These are phyloP conservation scores for Bombus soroeensis DNA, from an alignment of 1,140 invertebrate species.

Conservation along the genomic window DNA sequence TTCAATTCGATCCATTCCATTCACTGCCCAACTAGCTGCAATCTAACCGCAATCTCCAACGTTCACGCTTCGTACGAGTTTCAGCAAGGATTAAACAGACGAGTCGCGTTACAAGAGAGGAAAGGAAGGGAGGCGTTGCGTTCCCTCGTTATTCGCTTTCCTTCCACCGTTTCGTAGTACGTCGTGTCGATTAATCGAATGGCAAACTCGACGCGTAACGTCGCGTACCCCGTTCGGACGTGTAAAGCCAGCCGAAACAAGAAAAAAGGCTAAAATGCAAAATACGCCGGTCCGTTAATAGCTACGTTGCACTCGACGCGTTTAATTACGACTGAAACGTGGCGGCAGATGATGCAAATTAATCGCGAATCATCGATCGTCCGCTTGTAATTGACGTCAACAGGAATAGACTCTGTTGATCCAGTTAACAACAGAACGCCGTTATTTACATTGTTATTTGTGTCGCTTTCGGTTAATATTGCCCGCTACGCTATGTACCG, in stretches of 20 bases:
- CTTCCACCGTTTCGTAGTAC: not conserved
- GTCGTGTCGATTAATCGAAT: constrained; percentile 30
- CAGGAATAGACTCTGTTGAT: not conserved
- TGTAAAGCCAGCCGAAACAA: constrained; percentile 8
- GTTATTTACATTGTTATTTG: constrained; percentile 13
- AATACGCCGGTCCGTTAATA: constrained; percentile 2
- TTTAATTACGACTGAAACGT: constrained; percentile 20
- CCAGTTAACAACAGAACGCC: not conserved
- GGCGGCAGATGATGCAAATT: constrained; percentile 31
- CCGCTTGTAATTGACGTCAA: constrained; percentile 23
- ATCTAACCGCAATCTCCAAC: not conserved
- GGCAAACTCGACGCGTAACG: not conserved
- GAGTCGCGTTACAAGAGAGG: not conserved
- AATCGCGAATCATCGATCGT: constrained; percentile 31
- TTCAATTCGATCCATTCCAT: not conserved
- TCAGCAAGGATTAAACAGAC: not conserved
- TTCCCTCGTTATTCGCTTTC: not conserved
- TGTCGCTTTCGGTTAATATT: constrained; percentile 8
- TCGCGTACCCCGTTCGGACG: not conserved
- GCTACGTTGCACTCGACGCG: constrained; percentile 1
- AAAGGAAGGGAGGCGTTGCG: not conserved
- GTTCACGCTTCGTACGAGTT: not conserved
- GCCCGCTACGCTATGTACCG: not conserved
- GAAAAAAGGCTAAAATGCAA: not conserved
- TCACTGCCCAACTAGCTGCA: not conserved